A percentile compares a stretch with the other conserved stretches of the same genome.
phyloP scores from a whole-genome alignment of 1,140 invertebrate genomes.

The Hetaerina americana region DNA sequence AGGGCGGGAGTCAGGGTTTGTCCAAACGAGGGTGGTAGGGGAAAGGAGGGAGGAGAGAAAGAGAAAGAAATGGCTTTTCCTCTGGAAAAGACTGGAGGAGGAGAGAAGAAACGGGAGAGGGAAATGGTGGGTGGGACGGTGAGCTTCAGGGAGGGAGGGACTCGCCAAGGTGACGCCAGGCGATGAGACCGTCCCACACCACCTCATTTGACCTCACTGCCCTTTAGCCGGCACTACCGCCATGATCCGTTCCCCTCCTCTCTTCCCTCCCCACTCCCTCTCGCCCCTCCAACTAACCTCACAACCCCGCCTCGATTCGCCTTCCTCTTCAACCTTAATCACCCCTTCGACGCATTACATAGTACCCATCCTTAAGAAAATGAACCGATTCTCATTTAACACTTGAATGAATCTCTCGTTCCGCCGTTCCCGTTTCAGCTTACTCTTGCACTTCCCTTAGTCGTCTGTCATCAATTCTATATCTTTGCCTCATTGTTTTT shows the following conservation, averaged over 20 bases:
- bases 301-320: background rate
- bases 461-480: too few species aligned
- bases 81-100: too few species aligned
- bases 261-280: background rate
- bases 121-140: background rate
- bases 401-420: too few species aligned
- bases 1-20: background rate
- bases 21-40: too few species aligned
- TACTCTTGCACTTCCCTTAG: too few species aligned
- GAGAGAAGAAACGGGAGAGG: too few species aligned
- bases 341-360: background rate
- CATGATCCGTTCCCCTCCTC: background rate
- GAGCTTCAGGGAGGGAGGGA: background rate
- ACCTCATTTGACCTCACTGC: background rate
- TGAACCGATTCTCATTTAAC: too few species aligned
- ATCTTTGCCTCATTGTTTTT: too few species aligned
- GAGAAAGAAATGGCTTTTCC: too few species aligned
- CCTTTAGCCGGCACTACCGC: background rate
- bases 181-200: background rate
- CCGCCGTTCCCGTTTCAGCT: too few species aligned
- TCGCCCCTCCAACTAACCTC: background rate
- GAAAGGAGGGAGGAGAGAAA: too few species aligned
- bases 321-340: background rate
- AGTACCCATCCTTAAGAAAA: too few species aligned
- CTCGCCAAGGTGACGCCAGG: background rate